Evolutionary conservation across 2,113 vertebrate genomes (phyloP), one percentile per base, ranked within the genome.

Genomic region (Brachyhypopomus occidentalis): DNA sequence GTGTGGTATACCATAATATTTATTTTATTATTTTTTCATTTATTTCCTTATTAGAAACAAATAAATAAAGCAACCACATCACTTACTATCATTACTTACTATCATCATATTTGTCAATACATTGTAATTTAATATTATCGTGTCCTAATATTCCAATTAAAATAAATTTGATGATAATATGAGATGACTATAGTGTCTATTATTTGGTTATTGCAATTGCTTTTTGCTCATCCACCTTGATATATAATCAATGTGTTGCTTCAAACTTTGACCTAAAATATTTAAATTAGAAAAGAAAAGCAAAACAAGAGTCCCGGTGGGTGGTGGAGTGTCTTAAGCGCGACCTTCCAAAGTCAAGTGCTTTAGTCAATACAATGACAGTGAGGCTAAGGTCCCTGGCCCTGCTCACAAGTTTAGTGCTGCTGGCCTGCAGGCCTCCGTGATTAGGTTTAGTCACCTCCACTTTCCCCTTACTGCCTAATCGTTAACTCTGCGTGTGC

Each of bases 371-470:
- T 79, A 79, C 27, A 60, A 79, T 60, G 34, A 72, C 60, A 25
- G 58, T n/a, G 58, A 75, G 56, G 48, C 69, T 73, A 62, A 59
- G 79, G 72, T 72, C 27, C 55, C 77, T 70, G 30, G 77, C 34
- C 30, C 30, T 76, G 41, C 71, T 56, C 66, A 48, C 59, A 72
- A 72, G 58, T 25, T 64, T 56, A 79, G 69, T 56, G 34, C 63
- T 58, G 52, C 36, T 73, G 77, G 80, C 72, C 75, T 58, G 45
- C 77, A 66, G 84, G 76, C 48, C 80, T 67, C 22, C 72, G 76
- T 78, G 67, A 86, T 83, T 74, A 64, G 60, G 78, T 86, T 80
- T 80, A 80, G 84, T 83, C 73, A 80, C 82, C 78, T 75, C 45
- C 38, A 45, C 34, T 75, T 84, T 77, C 84, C 80, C 56, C 75